Conservation (phyloP, 1,140 invertebrate genomes). For the Pseudomyrmex concolor region DNA sequence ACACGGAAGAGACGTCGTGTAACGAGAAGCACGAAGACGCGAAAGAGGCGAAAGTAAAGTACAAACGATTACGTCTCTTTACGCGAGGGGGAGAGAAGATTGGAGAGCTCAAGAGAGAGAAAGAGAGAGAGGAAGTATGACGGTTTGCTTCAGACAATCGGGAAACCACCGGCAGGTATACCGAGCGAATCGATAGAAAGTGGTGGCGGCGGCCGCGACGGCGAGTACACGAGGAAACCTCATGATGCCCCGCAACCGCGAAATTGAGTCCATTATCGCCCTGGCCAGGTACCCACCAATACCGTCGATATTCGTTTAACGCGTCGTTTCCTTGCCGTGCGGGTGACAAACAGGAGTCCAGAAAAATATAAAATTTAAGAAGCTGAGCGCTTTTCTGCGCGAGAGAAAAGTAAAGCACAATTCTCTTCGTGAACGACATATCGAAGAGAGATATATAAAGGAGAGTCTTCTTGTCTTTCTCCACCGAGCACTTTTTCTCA, state of each 20-base stretch:
- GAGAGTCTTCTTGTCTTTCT: not conserved
- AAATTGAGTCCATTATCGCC: conserved; percentile 79
- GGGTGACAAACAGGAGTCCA: conserved; percentile 72
- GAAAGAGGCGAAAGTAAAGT: conserved; percentile 21
- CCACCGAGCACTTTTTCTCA: not conserved
- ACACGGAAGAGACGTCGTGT: conserved; percentile 33
- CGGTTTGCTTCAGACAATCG: conserved; percentile 59
- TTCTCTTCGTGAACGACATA: not conserved
- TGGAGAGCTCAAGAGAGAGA: conserved; percentile 10
- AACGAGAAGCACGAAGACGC: conserved; percentile 51
- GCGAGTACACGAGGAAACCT: conserved; percentile 66
- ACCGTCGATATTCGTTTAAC: conserved; percentile 79
- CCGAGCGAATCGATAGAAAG: conserved; percentile 66
- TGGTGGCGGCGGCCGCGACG: conserved; percentile 24
- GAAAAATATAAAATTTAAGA: conserved; percentile 75
- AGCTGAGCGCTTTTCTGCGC: not conserved
- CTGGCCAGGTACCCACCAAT: conserved; percentile 73
- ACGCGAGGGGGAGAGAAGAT: conserved; percentile 16
- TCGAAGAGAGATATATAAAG: not conserved
- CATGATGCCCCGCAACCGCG: conserved; percentile 61
- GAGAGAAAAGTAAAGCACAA: not conserved
- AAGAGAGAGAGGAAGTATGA: conserved; percentile 56
- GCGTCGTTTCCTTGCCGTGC: conserved; percentile 68
- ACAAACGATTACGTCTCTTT: conserved; percentile 44
- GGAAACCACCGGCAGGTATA: conserved; percentile 67